These are phyloP conservation scores for Cuculus canorus DNA, from an alignment of 2,797 vertebrate species.

Conservation along the genomic window DNA sequence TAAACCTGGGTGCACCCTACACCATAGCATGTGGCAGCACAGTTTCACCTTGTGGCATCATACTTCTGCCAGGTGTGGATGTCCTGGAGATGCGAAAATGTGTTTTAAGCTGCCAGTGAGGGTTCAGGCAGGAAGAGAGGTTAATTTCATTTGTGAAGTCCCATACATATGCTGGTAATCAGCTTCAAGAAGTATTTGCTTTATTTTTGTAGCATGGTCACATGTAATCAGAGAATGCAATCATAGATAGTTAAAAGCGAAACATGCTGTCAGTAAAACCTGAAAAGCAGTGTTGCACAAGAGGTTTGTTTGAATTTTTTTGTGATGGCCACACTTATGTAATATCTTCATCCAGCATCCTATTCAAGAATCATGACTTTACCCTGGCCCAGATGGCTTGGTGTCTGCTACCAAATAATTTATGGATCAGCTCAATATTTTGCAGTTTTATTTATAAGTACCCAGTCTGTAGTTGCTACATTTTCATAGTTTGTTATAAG, in stretches of 20 bases:
- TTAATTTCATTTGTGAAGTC: background rate
- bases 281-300: background rate
- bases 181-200: background rate
- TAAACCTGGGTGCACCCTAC: background rate
- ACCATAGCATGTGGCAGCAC: accelerated
- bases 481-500: constrained; percentile 45
- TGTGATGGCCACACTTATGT: background rate
- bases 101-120: background rate
- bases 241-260: background rate
- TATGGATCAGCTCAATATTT: constrained; percentile 70
- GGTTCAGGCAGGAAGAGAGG: background rate
- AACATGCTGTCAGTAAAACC: background rate
- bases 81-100: background rate
- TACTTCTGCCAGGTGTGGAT: background rate
- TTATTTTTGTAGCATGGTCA: background rate
- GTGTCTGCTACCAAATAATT: constrained; percentile 66
- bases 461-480: constrained; percentile 24
- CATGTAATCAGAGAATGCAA: background rate
- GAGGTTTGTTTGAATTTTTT: background rate
- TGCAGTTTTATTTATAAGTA: constrained; percentile 56
- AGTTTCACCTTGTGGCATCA: background rate
- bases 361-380: constrained; percentile 25
- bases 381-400: constrained; percentile 46
- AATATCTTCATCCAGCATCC: background rate
- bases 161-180: background rate